Evolutionary conservation across 2,888 invertebrate genomes (phyloP).

Genomic region (Thera obeliscata): DNA sequence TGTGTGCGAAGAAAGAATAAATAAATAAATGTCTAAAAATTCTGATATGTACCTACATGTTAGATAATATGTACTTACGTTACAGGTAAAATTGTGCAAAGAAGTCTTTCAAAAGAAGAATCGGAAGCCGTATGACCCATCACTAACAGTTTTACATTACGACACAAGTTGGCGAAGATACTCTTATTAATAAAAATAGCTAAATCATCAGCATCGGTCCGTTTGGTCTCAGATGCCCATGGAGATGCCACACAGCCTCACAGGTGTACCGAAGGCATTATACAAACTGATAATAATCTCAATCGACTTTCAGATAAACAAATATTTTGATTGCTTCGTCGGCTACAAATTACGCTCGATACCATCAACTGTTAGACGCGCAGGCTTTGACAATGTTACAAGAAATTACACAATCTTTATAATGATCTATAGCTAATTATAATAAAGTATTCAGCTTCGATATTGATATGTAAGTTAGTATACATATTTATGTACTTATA

Average conservation of each 20-base stretch:
- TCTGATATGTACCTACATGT: too few relatives aligned
- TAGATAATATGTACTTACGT: too few relatives aligned
- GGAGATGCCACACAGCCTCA: constrained; percentile 33
- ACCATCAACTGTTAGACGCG: constrained; percentile 50
- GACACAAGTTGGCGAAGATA: neutral
- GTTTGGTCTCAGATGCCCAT: constrained; percentile 22
- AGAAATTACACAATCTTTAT: constrained; percentile 20
- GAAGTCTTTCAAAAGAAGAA: too few relatives aligned
- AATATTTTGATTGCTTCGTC: constrained; percentile 74
- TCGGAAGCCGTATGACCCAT: neutral
- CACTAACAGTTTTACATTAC: neutral
- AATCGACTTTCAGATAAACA: constrained; percentile 62
- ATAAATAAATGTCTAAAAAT: too few relatives aligned
- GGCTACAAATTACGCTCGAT: constrained; percentile 71
- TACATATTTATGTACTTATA: too few relatives aligned
- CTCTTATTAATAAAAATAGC: constrained; percentile 3
- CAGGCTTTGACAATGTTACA: constrained; percentile 32
- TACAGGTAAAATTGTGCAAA: too few relatives aligned
- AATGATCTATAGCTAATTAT: constrained; percentile 17
- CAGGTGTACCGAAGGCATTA: constrained; percentile 63
- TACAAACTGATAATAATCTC: constrained; percentile 66
- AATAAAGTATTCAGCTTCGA: constrained; percentile 16
- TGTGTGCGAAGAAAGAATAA: too few relatives aligned
- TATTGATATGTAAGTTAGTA: neutral
- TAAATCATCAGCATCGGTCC: constrained; percentile 15